Conservation (phyloP, 2,113 vertebrate genomes). For the Tiliqua scincoides region DNA sequence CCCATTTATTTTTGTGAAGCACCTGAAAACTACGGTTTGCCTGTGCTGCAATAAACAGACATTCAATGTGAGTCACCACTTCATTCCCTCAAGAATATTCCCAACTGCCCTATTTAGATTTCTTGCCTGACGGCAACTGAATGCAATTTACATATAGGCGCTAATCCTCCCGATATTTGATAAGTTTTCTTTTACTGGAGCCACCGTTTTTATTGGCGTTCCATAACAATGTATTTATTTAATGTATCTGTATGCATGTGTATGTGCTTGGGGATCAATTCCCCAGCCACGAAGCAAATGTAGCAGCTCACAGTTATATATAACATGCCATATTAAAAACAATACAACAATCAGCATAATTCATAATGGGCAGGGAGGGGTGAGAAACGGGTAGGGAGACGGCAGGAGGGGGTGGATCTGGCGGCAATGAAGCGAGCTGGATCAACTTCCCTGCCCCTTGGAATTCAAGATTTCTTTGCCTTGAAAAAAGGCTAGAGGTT, state of each 20-base stretch:
- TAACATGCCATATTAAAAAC: not conserved
- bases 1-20: not conserved
- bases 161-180: conserved; percentile 34
- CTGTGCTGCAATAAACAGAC: conserved; percentile 24
- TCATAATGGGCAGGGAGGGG: too few species aligned
- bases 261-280: too few species aligned
- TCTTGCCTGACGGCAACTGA: conserved; percentile 42
- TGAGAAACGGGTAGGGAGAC: too few species aligned
- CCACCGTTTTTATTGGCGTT: not conserved
- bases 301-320: not conserved
- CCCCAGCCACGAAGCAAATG: not conserved
- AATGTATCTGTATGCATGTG: too few species aligned
- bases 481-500: too few species aligned
- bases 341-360: not conserved
- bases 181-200: not conserved
- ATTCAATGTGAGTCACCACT: conserved; percentile 34
- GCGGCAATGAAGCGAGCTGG: too few species aligned
- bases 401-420: too few species aligned
- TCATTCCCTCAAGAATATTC: conserved; percentile 27
- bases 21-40: not conserved
- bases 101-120: conserved; percentile 46
- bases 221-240: not conserved
- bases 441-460: too few species aligned
- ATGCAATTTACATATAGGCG: conserved; percentile 36
- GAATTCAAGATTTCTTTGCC: too few species aligned